A percentile compares a stretch with the other conserved stretches of the same genome.
Conservation (phyloP, 1,140 invertebrate species). For the Aphaenogaster floridana region DNA sequence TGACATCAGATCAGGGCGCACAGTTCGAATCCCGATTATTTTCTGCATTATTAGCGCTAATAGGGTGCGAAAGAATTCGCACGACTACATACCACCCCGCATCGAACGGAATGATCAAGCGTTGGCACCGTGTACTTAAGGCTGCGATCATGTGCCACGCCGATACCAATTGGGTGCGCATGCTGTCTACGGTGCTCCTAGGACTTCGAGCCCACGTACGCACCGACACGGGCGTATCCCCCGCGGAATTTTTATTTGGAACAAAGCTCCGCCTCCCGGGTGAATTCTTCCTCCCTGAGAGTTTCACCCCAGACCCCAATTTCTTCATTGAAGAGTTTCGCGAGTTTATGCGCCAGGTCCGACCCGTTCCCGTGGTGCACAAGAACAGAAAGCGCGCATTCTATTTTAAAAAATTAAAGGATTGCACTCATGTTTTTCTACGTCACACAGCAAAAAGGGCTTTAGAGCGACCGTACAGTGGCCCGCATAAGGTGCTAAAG, state of each 20-base stretch:
- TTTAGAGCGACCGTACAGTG: too few relatives aligned
- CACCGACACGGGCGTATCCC: conserved; percentile 62
- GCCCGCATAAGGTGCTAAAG: too few relatives aligned
- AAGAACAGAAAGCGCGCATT: conserved; percentile 67
- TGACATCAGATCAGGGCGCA: too few relatives aligned
- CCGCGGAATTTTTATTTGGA: conserved; percentile 75
- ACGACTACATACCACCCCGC: conserved; percentile 23
- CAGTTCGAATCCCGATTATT: conserved; percentile 43
- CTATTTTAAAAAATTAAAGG: conserved; percentile 60
- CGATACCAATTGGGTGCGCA: conserved; percentile 74
- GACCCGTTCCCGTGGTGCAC: conserved; percentile 59
- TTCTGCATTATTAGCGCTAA: not conserved
- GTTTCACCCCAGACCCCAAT: conserved; percentile 22
- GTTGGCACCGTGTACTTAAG: conserved; percentile 81
- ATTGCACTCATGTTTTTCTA: conserved; percentile 75
- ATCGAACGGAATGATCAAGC: conserved; percentile 72
- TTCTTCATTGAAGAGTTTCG: conserved; percentile 69
- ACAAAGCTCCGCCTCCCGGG: conserved; percentile 72
- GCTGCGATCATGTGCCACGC: conserved; percentile 77
- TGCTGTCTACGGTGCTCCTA: conserved; percentile 76
- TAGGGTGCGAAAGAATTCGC: not conserved
- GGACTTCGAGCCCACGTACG: conserved; percentile 73
- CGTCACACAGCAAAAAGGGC: not conserved
- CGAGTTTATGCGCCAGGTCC: conserved; percentile 57
- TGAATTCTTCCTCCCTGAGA: conserved; percentile 69